These are phyloP conservation scores for Thera obeliscata DNA, from an alignment of 2,888 invertebrate genomes.

Conservation along the genomic window DNA sequence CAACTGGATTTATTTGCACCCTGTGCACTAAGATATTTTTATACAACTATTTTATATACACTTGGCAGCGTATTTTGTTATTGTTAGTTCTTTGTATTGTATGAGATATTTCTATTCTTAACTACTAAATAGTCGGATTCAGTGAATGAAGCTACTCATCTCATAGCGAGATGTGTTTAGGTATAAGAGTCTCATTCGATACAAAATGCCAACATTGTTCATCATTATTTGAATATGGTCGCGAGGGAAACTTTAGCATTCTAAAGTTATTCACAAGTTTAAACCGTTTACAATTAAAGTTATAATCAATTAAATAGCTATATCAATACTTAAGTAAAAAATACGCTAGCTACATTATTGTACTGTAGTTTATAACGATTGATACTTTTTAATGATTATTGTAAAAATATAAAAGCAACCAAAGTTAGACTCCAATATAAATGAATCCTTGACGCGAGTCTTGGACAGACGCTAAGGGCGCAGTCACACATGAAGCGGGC, in stretches of 20 bases:
- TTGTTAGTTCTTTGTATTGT: slow-evolving; percentile 32
- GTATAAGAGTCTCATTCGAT: slow-evolving; percentile 25
- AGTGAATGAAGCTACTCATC: neutral
- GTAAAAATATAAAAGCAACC: slow-evolving; percentile 58
- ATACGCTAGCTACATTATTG: slow-evolving; percentile 63
- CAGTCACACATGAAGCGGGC: slow-evolving; percentile 28
- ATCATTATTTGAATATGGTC: slow-evolving; percentile 35
- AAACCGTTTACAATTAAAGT: slow-evolving; percentile 36
- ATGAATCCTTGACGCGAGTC: slow-evolving; percentile 51
- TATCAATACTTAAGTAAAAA: slow-evolving; percentile 60
- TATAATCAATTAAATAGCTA: slow-evolving; percentile 50
- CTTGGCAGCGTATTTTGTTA: slow-evolving; percentile 37
- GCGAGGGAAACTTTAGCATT: slow-evolving; percentile 41
- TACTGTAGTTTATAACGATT: slow-evolving; percentile 48
- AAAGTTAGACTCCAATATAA: slow-evolving; percentile 68
- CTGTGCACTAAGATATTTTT: slow-evolving; percentile 41
- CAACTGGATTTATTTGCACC: slow-evolving; percentile 37
- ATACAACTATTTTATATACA: slow-evolving; percentile 36
- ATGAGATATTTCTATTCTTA: slow-evolving; percentile 15
- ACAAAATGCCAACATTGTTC: slow-evolving; percentile 31
- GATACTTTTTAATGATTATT: slow-evolving; percentile 44
- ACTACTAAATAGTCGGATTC: neutral
- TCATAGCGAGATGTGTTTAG: neutral
- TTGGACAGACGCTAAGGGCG: slow-evolving; percentile 33
- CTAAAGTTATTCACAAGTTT: slow-evolving; percentile 38